Base-by-base conservation (phyloP, 2,888 invertebrate species). In the Oscheius onirici region DNA sequence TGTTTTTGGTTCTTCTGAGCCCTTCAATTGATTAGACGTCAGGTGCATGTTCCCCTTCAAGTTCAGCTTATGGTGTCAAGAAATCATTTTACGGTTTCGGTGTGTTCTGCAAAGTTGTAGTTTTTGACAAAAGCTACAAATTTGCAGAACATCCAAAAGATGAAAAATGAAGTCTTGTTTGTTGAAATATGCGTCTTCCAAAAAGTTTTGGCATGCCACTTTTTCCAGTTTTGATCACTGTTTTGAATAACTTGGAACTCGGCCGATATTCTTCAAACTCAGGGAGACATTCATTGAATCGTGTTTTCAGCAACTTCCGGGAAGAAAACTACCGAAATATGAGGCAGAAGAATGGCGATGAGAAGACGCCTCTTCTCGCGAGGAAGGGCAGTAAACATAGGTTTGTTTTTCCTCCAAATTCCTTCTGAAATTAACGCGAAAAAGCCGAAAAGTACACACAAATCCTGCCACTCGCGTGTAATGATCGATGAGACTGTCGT, bases 401-500 rank as follows among this genome's bases (percentile, higher is more conserved):
- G 60, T 60, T 11, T 26, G 8, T 24, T n/a, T 15, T 28, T n/a
- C 40, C 10, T 55, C 26, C 15, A 34, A 15, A 11, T 15, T 17
- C n/a, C 11, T 20, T 8, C 3, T 34, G 8, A 57, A 40, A 28
- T 15, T 17, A 57, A n/a, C n/a, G 20, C 3, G 20, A 51, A 15
- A 22, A 22, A 20, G 20, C 15, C 5, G 3, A 5, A 8, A 20
- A 15, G 15, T 13, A 17, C 46, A 15, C 46, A 46, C 8, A 17
- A 46, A 46, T 46, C 46, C 11, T 8, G 46, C 46, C 46, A 46
- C 3, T 20, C 46, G 20, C n/a, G n/a, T n/a, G 55, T 26, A 13
- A 26, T 55, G 55, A 55, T 55, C 55, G 55, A 55, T 55, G 55
- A n/a, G n/a, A 55, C 28, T 55, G n/a, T 55, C 28, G 34, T 34